Evolutionary conservation across 64 coral and sea anemone genomes (phyloP).

Genomic region (Pocillopora verrucosa): DNA sequence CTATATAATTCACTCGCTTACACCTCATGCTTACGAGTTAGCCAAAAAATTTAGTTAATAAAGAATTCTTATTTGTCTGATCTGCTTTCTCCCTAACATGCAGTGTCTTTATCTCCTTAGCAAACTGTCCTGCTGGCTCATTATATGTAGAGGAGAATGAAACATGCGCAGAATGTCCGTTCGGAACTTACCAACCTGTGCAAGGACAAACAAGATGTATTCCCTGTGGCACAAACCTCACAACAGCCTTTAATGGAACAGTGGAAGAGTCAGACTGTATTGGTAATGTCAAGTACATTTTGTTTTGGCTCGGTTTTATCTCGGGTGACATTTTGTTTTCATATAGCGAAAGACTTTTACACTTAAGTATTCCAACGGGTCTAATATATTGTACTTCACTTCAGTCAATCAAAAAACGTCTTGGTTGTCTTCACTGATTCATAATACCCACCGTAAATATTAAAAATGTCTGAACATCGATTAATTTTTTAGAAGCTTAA

Average conservation of each 20-base stretch:
- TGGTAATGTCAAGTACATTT: not conserved
- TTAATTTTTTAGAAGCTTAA: too few species aligned
- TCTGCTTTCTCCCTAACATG: not conserved
- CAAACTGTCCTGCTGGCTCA: constrained; percentile 14
- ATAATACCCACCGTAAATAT: too few species aligned
- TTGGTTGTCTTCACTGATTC: too few species aligned
- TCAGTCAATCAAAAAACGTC: too few species aligned
- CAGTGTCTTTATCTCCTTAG: not conserved
- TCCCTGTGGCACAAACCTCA: not conserved
- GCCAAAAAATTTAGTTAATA: not conserved
- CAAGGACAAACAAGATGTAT: constrained; percentile 18
- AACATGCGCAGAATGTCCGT: not conserved
- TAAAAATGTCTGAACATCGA: too few species aligned
- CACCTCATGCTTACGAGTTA: not conserved
- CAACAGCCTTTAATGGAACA: constrained; percentile 1
- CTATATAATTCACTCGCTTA: too few species aligned
- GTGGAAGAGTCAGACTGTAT: constrained; percentile 11
- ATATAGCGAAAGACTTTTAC: too few species aligned
- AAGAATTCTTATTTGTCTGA: not conserved
- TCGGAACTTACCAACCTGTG: not conserved
- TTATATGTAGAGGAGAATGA: not conserved
- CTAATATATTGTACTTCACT: too few species aligned
- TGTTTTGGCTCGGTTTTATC: too few species aligned
- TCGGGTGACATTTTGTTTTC: too few species aligned
- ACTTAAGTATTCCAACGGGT: too few species aligned